Percentiles rank a stretch among this genome's conserved stretches.
Conservation (phyloP, 2,113 vertebrate species). For the Nycticebus coucang region DNA sequence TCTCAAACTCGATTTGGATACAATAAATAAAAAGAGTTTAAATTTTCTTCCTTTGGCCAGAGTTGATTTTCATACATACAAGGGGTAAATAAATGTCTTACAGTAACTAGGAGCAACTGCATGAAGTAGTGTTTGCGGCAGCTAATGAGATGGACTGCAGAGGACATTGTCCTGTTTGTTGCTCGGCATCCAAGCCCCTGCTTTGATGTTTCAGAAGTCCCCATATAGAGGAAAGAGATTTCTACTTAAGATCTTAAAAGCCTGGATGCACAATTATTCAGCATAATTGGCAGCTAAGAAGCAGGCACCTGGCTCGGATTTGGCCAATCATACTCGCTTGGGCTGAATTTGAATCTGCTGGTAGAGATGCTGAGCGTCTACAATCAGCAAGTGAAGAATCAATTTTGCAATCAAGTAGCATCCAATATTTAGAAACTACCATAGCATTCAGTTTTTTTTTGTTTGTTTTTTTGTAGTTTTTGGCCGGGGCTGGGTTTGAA, state of each 20-base stretch:
- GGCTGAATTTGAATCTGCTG: background rate
- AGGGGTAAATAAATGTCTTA: background rate
- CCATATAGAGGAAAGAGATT: background rate
- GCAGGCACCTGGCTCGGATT: background rate
- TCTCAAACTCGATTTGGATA: background rate
- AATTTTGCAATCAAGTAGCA: background rate
- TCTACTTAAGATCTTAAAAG: background rate
- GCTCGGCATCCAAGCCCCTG: background rate
- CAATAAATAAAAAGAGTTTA: background rate
- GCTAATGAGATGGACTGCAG: background rate
- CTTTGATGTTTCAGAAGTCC: background rate
- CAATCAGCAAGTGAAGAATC: background rate
- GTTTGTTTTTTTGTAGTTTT: too few species aligned
- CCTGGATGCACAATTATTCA: background rate
- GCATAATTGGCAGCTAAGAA: background rate
- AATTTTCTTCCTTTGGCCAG: background rate
- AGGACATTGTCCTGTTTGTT: background rate
- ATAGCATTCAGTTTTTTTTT: accelerated
- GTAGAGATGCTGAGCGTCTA: background rate
- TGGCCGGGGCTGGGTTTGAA: too few species aligned
- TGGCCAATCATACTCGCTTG: background rate
- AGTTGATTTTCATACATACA: background rate
- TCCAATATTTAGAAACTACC: background rate
- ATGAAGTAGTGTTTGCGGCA: too few species aligned
- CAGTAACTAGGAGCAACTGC: background rate